phyloP scores from a whole-genome alignment of 2,797 vertebrate species.

The Dendrocincla tyrannina region DNA sequence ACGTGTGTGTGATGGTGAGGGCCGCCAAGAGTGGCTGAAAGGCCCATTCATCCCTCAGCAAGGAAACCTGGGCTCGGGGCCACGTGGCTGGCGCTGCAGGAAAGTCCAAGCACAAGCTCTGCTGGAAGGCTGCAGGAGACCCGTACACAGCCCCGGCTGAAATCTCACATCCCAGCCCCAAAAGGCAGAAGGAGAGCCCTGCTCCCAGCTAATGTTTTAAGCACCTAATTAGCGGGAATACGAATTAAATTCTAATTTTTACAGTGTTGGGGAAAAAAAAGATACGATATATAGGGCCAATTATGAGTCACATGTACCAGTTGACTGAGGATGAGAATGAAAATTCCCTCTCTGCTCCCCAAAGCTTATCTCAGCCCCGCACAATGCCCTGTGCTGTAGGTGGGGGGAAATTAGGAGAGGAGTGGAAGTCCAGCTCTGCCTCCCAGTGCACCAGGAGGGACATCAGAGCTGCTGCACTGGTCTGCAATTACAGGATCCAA shows the following conservation, averaged over 20 bases:
- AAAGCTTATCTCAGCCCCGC: background rate
- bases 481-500: background rate
- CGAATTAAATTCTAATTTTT: background rate
- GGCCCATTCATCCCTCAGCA: slow-evolving; percentile 17
- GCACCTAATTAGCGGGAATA: background rate
- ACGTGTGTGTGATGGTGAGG: background rate
- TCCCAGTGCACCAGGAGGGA: background rate
- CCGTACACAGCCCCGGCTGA: background rate
- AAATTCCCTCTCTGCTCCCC: background rate
- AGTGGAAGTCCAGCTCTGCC: background rate
- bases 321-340: background rate
- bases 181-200: background rate
- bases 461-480: background rate
- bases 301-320: background rate
- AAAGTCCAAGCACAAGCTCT: background rate
- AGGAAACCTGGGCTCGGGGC: background rate
- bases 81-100: background rate
- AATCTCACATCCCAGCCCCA: background rate
- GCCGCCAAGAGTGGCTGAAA: slow-evolving; percentile 10
- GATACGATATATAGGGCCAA: accelerated
- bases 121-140: background rate
- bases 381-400: background rate
- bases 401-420: background rate
- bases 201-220: background rate
- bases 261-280: background rate